A percentile compares a stretch with the other conserved stretches of the same genome.
Evolutionary conservation across 2,888 invertebrate species (phyloP).

Genomic region (Sarcophaga variegata): DNA sequence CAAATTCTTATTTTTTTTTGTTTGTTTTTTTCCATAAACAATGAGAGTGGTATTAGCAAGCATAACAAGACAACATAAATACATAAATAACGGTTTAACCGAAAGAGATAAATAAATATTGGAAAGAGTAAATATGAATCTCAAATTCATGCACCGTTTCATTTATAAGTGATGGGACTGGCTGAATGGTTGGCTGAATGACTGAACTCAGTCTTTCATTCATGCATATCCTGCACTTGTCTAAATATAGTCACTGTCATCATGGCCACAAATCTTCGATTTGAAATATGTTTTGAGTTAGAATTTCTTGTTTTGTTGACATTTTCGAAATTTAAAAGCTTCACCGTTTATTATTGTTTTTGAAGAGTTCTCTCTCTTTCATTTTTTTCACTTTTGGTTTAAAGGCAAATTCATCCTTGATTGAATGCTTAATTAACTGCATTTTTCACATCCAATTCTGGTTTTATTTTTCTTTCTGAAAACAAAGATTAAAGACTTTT

Average conservation of each 20-base stretch:
- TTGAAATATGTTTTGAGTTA: no score
- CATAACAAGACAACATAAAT: constrained; percentile 12
- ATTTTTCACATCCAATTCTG: constrained; percentile 30
- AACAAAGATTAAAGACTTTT: constrained; percentile 66
- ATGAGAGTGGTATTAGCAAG: constrained; percentile 40
- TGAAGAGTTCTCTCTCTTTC: background rate
- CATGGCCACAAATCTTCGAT: background rate
- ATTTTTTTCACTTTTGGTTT: background rate
- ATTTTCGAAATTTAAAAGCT: background rate
- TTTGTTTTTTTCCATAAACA: background rate
- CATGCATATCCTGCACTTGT: constrained; percentile 1
- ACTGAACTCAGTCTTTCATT: background rate
- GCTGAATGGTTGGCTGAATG: background rate
- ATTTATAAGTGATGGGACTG: background rate
- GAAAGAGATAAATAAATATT: no score
- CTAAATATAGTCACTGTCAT: background rate
- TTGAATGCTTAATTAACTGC: constrained; percentile 56
- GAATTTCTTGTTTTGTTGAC: background rate
- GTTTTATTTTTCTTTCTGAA: background rate
- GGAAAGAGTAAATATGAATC: no score
- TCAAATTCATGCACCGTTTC: background rate
- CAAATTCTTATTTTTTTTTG: no score
- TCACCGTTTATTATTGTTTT: background rate
- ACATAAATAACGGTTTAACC: background rate
- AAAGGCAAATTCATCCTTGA: constrained; percentile 22